Evolutionary conservation across 2,113 vertebrate species (phyloP).

Genomic region (human (Homo sapiens)): DNA sequence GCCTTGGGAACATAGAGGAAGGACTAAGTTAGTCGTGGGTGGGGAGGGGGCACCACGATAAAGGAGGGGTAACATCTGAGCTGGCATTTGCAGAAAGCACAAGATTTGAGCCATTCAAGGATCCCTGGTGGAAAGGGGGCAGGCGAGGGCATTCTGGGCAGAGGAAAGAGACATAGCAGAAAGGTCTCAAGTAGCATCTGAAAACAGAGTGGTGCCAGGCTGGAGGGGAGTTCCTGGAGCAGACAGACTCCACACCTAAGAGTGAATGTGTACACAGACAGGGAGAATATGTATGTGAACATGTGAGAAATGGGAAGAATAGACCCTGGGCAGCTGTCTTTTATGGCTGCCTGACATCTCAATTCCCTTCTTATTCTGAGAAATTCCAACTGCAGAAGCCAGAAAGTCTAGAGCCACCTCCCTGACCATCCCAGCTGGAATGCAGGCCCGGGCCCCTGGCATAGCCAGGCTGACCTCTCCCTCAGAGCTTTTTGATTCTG

Average conservation of each 20-base stretch:
- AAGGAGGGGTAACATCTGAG: background rate
- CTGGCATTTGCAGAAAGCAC: background rate
- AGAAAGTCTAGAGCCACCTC: background rate
- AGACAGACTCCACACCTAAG: background rate
- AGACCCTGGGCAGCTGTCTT: background rate
- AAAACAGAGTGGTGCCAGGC: background rate
- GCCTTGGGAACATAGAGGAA: background rate
- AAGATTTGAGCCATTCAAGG: background rate
- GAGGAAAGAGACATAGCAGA: background rate
- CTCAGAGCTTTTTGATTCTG: background rate
- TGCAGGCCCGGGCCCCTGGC: background rate
- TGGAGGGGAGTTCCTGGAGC: background rate
- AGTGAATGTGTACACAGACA: background rate
- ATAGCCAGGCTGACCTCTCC: background rate
- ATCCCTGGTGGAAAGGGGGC: background rate
- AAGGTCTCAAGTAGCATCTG: background rate
- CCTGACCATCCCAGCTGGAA: background rate
- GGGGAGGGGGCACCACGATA: background rate
- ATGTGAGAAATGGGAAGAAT: background rate
- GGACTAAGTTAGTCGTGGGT: background rate
- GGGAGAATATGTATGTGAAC: fast-evolving
- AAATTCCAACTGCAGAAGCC: background rate
- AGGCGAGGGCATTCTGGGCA: background rate
- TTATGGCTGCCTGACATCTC: background rate
- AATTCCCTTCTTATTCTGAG: background rate